phyloP scores from a whole-genome alignment of 2,113 vertebrate genomes.

The Puffinus mauretanicus region DNA sequence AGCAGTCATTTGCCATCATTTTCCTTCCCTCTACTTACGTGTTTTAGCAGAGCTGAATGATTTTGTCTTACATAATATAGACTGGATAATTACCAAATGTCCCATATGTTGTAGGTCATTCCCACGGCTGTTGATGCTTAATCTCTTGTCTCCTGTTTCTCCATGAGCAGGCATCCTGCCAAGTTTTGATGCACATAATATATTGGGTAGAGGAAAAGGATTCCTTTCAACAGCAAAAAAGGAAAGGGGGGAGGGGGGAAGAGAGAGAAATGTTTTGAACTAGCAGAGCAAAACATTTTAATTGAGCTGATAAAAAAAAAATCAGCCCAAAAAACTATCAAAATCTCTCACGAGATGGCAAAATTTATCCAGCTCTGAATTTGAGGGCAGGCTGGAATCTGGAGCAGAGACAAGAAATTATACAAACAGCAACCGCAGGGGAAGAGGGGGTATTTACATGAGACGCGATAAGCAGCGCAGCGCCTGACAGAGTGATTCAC shows the following conservation, averaged over 20 bases:
- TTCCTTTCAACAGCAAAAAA: background rate
- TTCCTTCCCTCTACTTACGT: background rate
- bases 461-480: background rate
- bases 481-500: background rate
- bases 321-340: background rate
- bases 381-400: background rate
- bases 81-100: background rate
- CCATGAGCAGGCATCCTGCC: background rate
- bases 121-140: background rate
- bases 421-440: background rate
- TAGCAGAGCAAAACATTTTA: slow-evolving; percentile 32
- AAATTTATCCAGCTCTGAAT: background rate
- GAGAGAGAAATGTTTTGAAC: background rate
- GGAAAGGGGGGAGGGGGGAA: too few relatives aligned
- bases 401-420: background rate
- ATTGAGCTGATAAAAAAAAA: background rate
- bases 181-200: background rate
- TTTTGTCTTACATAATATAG: background rate
- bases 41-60: background rate
- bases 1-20: background rate
- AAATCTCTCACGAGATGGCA: background rate
- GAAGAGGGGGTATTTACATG: background rate
- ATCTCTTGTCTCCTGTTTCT: background rate
- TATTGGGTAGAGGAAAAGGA: background rate
- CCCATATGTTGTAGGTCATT: slow-evolving; percentile 27